Percentiles rank a stretch among this genome's conserved stretches.
Evolutionary conservation across 1,140 invertebrate species (phyloP).

Genomic region (Glossosoma conforme): DNA sequence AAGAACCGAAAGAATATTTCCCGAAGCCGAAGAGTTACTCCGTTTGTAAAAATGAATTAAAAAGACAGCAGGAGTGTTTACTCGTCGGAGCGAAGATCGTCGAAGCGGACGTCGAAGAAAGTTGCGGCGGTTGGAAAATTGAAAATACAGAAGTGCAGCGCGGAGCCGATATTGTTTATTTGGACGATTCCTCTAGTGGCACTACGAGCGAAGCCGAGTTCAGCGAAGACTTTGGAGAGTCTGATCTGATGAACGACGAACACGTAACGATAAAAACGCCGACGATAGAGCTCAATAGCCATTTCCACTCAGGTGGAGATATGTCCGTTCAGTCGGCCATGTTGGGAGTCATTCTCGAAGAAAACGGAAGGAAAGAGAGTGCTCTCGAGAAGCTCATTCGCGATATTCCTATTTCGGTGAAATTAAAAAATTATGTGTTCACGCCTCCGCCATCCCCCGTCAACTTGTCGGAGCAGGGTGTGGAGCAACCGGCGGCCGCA

Average conservation of each 20-base stretch:
- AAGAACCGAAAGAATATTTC: constrained; percentile 23
- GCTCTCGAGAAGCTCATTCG: no score
- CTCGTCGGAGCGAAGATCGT: constrained; percentile 45
- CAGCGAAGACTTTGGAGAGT: constrained; percentile 38
- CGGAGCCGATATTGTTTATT: constrained; percentile 47
- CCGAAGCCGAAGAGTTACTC: constrained; percentile 24
- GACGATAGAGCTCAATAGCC: constrained; percentile 44
- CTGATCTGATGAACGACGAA: constrained; percentile 22
- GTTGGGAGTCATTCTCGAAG: no score
- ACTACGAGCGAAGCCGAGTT: constrained; percentile 47
- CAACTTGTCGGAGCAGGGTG: no score
- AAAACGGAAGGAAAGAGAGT: no score
- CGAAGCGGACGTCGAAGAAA: constrained; percentile 45
- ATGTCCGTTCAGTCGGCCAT: no score
- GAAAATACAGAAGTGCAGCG: constrained; percentile 43
- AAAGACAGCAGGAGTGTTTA: constrained; percentile 45
- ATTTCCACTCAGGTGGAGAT: no score
- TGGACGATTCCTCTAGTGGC: constrained; percentile 48
- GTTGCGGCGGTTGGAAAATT: constrained; percentile 43
- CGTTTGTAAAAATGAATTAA: constrained; percentile 24
- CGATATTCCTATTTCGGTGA: no score
- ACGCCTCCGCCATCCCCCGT: constrained; percentile 7
- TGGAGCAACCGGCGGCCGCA: no score
- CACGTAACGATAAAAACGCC: constrained; percentile 46
- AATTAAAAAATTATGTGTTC: no score